Evolutionary conservation across 2,113 vertebrate species (phyloP), one percentile per base, ranked within the genome.

Genomic region (Pelmatolapia mariae): DNA sequence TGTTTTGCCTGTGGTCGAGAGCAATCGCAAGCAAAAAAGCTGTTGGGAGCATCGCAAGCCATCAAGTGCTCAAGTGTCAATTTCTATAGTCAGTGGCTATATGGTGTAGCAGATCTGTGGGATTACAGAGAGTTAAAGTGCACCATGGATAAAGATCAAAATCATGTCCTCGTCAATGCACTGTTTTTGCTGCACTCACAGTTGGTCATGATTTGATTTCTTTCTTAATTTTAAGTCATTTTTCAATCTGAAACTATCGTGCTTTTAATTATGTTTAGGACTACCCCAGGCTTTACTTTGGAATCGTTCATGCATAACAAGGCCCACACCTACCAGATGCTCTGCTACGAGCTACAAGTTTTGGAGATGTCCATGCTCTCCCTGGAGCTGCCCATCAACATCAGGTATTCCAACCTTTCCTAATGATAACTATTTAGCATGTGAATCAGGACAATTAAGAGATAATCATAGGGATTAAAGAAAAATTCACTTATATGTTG

Each of bases 1-100:
- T 91, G 91, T 94, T 94, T 94, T 90, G 93, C 93, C 94, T 89
- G 84, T 19, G 78, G 93, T 92, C 31, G 3, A 86, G 52, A 57
- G 54, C 24, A 11, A 36, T 82, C 71, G 18, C 80, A 80, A 89
- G 81, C 66, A 81, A 86, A 88, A 38, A 82, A 73, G 53, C 91
- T 83, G 66, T 29, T 12, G 86, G 87, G 61, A 86, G 68, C 38
- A 88, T 53, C 8, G 11, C 22, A 82, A 78, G 89, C 53, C 79
- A 91, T 89, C 43, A 84, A 91, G 83, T 45, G 53, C 81, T 79
- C 36, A 45, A 79, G 71, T 83, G 85, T 82, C 38, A 63, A 36
- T 84, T 83, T 56, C 52, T 22, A 68, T 45, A 76, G 81, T 78
- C 68, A 59, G 8, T 66, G 43, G 82, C n/a, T 11, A 5, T 26